These are phyloP conservation scores for Spongilla lacustris DNA, from an alignment of 37 sponge, comb jelly and placozoan genomes.

Conservation along the genomic window DNA sequence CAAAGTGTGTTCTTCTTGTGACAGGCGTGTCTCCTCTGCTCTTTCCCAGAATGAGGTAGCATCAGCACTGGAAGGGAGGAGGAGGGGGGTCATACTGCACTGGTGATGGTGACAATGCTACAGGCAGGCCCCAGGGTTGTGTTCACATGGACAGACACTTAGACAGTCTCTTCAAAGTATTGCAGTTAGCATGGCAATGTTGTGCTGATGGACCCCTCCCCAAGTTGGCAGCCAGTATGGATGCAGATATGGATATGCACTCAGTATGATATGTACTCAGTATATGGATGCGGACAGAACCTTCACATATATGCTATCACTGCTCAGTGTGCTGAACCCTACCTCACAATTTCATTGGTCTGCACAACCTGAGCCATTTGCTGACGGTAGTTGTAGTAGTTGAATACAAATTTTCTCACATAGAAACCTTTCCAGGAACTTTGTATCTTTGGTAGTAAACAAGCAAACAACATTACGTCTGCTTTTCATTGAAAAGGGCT, in stretches of 20 bases:
- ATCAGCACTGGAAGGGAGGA: too few species aligned
- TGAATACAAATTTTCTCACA: constrained; percentile 60
- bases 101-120: too few species aligned
- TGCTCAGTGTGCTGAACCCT: not conserved
- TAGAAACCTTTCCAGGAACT: constrained; percentile 52
- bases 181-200: too few species aligned
- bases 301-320: not conserved
- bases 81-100: too few species aligned
- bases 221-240: too few species aligned
- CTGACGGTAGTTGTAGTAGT: constrained; percentile 64
- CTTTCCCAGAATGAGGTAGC: too few species aligned
- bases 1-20: not conserved
- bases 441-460: constrained; percentile 9
- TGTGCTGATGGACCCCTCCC: too few species aligned
- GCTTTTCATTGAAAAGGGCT: not conserved
- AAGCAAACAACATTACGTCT: too few species aligned
- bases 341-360: constrained; percentile 40
- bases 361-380: constrained; percentile 44
- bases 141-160: too few species aligned
- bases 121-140: too few species aligned
- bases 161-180: too few species aligned
- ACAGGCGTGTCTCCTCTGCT: not conserved
- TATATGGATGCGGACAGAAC: not conserved
- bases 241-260: too few species aligned
- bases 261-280: not conserved